Evolutionary conservation across 1,140 invertebrate species (phyloP).

Genomic region (Bombus sylvicola): DNA sequence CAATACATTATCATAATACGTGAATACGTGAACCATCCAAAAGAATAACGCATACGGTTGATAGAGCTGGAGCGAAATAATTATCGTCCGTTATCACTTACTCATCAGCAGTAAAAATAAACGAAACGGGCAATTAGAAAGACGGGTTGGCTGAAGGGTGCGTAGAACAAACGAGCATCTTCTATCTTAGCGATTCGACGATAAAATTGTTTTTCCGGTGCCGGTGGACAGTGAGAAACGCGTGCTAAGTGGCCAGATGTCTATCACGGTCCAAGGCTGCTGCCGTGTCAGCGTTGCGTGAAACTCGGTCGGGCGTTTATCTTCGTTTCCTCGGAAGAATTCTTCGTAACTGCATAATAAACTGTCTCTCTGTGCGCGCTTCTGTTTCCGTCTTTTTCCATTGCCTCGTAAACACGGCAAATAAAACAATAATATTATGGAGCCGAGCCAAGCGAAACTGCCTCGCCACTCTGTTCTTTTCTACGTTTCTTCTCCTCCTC

Average conservation of each 20-base stretch:
- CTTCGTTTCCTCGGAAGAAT: constrained; percentile 28
- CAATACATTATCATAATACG: too few relatives aligned
- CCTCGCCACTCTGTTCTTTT: background rate
- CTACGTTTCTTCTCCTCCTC: constrained; percentile 11
- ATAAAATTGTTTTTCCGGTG: constrained; percentile 22
- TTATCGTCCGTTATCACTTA: background rate
- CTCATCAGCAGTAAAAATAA: background rate
- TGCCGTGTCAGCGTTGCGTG: constrained; percentile 9
- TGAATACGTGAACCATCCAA: too few relatives aligned
- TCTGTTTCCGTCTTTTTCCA: constrained; percentile 39
- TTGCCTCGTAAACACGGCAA: constrained; percentile 64
- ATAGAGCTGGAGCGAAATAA: too few relatives aligned
- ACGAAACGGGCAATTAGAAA: constrained; percentile 4
- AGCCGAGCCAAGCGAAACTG: constrained; percentile 70
- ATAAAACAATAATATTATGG: constrained; percentile 76
- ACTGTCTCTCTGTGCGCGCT: background rate
- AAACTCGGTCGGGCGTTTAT: constrained; percentile 30
- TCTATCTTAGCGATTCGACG: background rate
- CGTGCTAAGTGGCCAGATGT: constrained; percentile 34
- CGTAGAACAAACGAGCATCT: background rate
- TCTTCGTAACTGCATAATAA: constrained; percentile 50
- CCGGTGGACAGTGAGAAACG: background rate
- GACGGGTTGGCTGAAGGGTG: background rate
- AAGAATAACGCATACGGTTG: too few relatives aligned
- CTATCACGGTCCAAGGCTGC: constrained; percentile 19